Evolutionary conservation across 2,888 invertebrate species (phyloP).

Genomic region (Lochmaea capreae): DNA sequence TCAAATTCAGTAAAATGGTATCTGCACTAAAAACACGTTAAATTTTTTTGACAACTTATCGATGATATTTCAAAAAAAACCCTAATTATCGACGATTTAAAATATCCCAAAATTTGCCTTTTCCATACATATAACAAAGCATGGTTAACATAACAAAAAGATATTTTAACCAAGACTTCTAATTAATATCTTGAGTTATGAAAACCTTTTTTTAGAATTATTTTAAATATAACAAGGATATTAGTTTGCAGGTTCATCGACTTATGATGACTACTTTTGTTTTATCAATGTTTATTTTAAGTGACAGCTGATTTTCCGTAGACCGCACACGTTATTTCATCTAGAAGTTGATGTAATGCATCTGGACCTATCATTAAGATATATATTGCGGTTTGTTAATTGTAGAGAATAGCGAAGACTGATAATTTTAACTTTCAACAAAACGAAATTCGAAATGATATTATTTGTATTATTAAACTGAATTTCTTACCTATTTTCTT

Average conservation of each 20-base stretch:
- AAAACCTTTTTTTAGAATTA: too few relatives aligned
- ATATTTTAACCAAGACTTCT: too few relatives aligned
- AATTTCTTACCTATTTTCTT: constrained; percentile 24
- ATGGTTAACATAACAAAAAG: too few relatives aligned
- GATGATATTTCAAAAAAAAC: too few relatives aligned
- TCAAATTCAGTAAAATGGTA: too few relatives aligned
- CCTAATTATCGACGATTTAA: too few relatives aligned
- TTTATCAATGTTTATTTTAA: not conserved
- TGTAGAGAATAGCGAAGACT: not conserved
- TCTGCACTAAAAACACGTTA: too few relatives aligned
- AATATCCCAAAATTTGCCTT: too few relatives aligned
- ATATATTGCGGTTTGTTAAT: not conserved
- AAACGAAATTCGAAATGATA: not conserved
- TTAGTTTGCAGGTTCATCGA: not conserved
- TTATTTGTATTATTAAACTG: not conserved
- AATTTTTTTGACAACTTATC: too few relatives aligned
- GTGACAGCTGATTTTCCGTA: not conserved
- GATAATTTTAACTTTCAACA: not conserved
- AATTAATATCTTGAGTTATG: too few relatives aligned
- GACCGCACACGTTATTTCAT: constrained; percentile 1
- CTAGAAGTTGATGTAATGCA: not conserved
- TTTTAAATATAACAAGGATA: too few relatives aligned
- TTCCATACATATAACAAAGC: too few relatives aligned
- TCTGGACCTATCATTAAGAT: not conserved
- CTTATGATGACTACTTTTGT: not conserved